Evolutionary conservation across 2,888 invertebrate genomes (phyloP).

Genomic region (Noctua janthe): DNA sequence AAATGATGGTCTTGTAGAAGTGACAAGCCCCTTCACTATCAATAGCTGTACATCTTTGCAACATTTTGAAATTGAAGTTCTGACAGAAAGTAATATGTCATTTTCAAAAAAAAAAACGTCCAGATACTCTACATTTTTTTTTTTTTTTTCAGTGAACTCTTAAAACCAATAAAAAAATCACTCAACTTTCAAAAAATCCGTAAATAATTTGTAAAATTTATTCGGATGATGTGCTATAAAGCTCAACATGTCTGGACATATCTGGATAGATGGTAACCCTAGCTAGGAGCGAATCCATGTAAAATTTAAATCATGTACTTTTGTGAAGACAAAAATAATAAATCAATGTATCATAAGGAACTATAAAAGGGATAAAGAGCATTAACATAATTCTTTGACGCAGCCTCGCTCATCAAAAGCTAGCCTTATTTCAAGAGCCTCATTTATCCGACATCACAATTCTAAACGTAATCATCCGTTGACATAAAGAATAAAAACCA

Average conservation of each 20-base stretch:
- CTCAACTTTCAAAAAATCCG: neutral
- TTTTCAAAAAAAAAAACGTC: neutral
- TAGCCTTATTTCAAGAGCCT: neutral
- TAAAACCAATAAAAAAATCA: neutral
- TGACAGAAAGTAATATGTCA: neutral
- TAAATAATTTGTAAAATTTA: neutral
- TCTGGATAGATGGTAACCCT: neutral
- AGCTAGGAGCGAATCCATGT: neutral
- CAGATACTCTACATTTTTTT: neutral
- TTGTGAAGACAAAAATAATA: neutral
- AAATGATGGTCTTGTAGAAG: neutral
- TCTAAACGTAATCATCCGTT: slow-evolving; percentile 16
- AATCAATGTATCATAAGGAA: too few relatives aligned
- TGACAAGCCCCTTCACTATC: neutral
- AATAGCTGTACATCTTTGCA: neutral
- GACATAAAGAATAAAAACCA: slow-evolving; percentile 28
- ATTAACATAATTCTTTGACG: slow-evolving; percentile 6
- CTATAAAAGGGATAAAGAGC: neutral
- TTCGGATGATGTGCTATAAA: neutral
- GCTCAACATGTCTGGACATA: neutral
- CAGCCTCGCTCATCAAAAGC: neutral
- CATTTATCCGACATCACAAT: slow-evolving; percentile 27
- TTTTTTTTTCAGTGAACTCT: neutral
- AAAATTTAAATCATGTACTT: neutral
- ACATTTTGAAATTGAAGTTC: neutral